phyloP scores from a whole-genome alignment of 2,888 invertebrate species.

The Frankliniella intonsa region DNA sequence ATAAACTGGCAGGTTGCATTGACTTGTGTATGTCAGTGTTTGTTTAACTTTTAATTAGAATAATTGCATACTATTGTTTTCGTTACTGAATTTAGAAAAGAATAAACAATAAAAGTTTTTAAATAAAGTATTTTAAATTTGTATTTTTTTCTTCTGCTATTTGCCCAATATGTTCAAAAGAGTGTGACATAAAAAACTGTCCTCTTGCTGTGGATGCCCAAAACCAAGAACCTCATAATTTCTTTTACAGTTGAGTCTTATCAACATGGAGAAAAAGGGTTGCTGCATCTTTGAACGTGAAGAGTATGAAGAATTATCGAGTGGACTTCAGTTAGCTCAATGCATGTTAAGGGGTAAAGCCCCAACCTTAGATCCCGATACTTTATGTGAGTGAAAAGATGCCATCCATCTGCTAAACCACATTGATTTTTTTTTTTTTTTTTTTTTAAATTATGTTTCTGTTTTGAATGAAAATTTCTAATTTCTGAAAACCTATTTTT shows the following conservation, averaged over 20 bases:
- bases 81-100: background rate
- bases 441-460: background rate
- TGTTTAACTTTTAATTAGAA: background rate
- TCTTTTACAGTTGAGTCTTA: background rate
- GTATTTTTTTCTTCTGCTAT: background rate
- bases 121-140: background rate
- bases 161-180: background rate
- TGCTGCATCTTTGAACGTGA: slow-evolving; percentile 34
- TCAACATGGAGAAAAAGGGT: slow-evolving; percentile 31
- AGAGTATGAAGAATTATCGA: slow-evolving; percentile 32
- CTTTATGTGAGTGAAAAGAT: background rate
- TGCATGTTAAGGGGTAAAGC: slow-evolving; percentile 34
- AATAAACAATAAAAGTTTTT: background rate
- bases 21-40: background rate
- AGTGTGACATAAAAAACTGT: background rate
- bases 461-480: too few species aligned
- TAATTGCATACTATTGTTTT: background rate
- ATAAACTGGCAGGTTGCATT: background rate
- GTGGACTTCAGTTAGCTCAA: slow-evolving; percentile 36
- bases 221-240: background rate
- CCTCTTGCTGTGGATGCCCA: background rate
- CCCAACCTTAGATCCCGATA: slow-evolving; percentile 21
- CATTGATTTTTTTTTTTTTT: background rate
- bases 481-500: background rate
- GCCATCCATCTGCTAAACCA: background rate